A percentile compares a stretch with the other conserved stretches of the same genome.
phyloP scores from a whole-genome alignment of 2,888 invertebrate genomes.

The Hyposoter didymator region DNA sequence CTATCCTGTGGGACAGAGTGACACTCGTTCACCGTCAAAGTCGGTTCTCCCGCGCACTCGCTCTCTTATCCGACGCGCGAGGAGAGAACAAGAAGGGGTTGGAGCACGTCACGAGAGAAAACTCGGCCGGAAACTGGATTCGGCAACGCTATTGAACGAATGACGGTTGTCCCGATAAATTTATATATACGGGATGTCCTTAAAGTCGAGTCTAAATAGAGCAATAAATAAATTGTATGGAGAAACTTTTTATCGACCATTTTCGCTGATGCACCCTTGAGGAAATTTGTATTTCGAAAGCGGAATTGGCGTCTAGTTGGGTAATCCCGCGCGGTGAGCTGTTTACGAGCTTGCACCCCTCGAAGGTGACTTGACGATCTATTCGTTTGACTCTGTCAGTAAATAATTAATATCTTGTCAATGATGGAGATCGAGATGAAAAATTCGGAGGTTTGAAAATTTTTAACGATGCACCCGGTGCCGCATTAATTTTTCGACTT shows the following conservation, averaged over 20 bases:
- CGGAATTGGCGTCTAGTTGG: background rate
- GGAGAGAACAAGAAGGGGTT: constrained; percentile 16
- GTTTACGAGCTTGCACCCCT: background rate
- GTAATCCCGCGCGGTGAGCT: background rate
- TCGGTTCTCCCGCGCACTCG: background rate
- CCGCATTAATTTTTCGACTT: background rate
- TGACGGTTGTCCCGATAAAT: constrained; percentile 17
- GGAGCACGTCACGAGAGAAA: constrained; percentile 26
- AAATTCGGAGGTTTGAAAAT: background rate
- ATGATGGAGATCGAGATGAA: background rate
- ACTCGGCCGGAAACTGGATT: constrained; percentile 54
- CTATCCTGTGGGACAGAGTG: constrained; percentile 53
- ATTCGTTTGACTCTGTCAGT: background rate
- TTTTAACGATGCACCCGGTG: background rate
- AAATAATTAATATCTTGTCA: background rate
- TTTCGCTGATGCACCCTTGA: background rate
- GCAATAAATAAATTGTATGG: background rate
- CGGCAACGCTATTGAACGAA: constrained; percentile 54
- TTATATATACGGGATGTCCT: constrained; percentile 7
- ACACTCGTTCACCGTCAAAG: constrained; percentile 60
- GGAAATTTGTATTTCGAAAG: background rate
- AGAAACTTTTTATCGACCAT: background rate
- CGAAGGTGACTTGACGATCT: background rate
- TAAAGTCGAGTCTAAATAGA: background rate
- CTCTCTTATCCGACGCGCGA: constrained; percentile 1